Evolutionary conservation across 2,797 vertebrate species (phyloP), one percentile per base, ranked within the genome.

Genomic region (Protonibea diacanthus): DNA sequence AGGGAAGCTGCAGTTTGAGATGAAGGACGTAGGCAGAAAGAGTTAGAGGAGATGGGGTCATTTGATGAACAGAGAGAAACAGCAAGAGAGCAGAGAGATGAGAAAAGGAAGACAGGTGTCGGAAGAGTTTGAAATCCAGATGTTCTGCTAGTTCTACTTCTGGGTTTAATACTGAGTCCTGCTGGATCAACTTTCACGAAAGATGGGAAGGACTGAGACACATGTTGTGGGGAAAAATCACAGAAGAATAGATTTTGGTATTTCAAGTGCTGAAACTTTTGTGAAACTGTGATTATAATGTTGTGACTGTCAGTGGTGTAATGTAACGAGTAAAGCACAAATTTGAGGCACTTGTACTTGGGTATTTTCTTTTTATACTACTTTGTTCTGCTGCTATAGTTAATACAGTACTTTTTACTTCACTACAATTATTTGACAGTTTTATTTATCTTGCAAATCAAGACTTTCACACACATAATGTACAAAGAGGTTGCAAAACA

Each of bases 101-200:
- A 71, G 57, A 62, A 52, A 74, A 25, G 14, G 64, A 47, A 69
- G 72, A 70, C 71, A 85, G 76, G 64, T 74, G 64, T 72, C 67
- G 45, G 47, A 53, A 53, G n/a, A 23, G 33, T 63, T 12, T 44
- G 21, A 59, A 13, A 60, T 40, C 55, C 44, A 20, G 52, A 59
- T 10, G 21, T 62, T 63, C 47, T 60, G 51, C 48, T 53, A 67
- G 0, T 65, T 66, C 10, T 7, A 52, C 27, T 10, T 63, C 47
- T 48, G 47, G 52, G 20, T 65, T 25, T 47, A 53, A 53, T 3
- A 10, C 17, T 20, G 14, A 38, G 53, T 51, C 4, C 9, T 33
- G 17, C 6, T 20, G 12, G 47, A 71, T 52, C 2, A 14, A 33
- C 38, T 33, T 33, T 8, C 29, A 15, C 1, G 0, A 6, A 44